phyloP scores from a whole-genome alignment of 2,797 vertebrate species.

The Pteronotus mesoamericanus region DNA sequence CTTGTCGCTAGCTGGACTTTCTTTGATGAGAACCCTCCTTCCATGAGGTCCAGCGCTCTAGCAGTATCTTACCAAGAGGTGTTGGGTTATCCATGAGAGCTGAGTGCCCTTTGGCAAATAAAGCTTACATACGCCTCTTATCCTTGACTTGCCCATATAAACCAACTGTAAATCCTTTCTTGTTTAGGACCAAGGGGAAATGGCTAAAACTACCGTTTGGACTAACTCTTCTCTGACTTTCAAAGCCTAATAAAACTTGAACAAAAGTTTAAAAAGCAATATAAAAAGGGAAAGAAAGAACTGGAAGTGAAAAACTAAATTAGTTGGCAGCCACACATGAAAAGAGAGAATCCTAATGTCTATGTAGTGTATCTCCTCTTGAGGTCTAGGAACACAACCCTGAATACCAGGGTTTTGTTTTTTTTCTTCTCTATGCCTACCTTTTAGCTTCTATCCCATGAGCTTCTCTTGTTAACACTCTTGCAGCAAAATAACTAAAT shows the following conservation, averaged over 20 bases:
- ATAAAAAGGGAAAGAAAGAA: background rate
- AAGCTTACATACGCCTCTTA: background rate
- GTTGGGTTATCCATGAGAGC: background rate
- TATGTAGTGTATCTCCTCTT: background rate
- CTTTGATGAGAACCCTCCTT: background rate
- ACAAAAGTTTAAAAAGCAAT: background rate
- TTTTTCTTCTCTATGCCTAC: background rate
- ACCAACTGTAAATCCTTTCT: background rate
- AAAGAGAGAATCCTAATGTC: background rate
- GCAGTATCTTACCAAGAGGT: background rate
- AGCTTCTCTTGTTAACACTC: slow-evolving; percentile 28
- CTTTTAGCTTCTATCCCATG: background rate
- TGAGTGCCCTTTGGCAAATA: background rate
- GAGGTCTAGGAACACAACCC: background rate
- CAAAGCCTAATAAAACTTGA: background rate
- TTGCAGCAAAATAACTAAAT: slow-evolving; percentile 32
- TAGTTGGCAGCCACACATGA: background rate
- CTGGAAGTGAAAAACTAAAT: background rate
- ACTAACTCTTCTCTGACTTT: background rate
- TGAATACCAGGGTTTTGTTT: background rate
- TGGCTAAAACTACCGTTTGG: background rate
- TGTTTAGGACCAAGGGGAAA: background rate
- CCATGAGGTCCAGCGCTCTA: background rate
- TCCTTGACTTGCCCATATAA: background rate
- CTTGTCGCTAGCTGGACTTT: background rate